Base-by-base conservation (phyloP, 2,113 vertebrate species). In the Tautogolabrus adspersus region DNA sequence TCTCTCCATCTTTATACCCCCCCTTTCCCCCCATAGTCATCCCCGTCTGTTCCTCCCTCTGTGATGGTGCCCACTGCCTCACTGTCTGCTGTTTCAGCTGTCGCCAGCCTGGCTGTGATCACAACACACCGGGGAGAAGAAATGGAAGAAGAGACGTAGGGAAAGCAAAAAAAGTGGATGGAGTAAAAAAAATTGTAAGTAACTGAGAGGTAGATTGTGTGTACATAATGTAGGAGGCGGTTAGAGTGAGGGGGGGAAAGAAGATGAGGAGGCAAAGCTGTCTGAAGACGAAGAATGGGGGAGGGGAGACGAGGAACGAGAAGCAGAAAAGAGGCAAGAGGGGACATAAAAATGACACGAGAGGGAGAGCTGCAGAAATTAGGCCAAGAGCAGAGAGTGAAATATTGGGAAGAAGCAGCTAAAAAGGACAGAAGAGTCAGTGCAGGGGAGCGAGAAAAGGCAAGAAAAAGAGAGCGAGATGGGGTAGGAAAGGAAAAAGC, bases 11-110 rank as follows among this genome's bases (percentile, higher is more conserved):
- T 55, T 51, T 9, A 13, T 69, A 64, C 40, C 66, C 54, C 61
- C 26, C 30, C 26, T 4, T 26, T 26, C 30, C 30, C 30, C 30
- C 30, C 30, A 34, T 34, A 61, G 75, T 75, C 59, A 13, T 51
- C 69, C 74, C 62, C 49, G 49, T 47, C 68, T 16, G 23, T 38
- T 73, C 75, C 75, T 80, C 54, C 66, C 67, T 37, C 56, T 30
- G 15, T 18, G 18, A 73, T 26, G 70, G 60, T 61, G 63, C 64
- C 82, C 69, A 68, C 68, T 60, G 81, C 55, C 59, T 19, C 58
- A 63, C 80, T 85, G 82, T 82, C 87, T 92, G 88, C 84, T 75
- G 62, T 75, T 90, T 87, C 87, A 90, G 87, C 90, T 90, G 90
- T 87, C 66, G 77, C 79, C 86, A 73, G 82, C 74, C 75, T 68